These are phyloP conservation scores for Dendroctonus ponderosae DNA, from an alignment of 1,140 invertebrate genomes.

Conservation along the genomic window DNA sequence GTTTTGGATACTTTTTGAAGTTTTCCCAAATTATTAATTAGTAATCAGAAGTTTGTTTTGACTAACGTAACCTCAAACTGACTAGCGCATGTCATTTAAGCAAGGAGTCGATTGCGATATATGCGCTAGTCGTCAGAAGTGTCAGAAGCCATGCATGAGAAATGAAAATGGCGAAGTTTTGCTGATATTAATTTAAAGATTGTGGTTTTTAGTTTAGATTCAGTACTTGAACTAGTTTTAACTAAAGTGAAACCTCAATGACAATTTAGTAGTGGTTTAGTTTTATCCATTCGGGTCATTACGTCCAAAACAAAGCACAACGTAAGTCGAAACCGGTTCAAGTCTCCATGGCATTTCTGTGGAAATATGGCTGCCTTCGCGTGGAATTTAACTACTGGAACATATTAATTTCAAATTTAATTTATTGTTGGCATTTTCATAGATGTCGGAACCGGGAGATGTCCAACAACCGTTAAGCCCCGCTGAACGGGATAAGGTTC, in stretches of 20 bases:
- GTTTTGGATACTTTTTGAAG: too few species aligned
- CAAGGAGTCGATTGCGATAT: too few species aligned
- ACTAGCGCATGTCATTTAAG: too few species aligned
- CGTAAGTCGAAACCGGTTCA: constrained; percentile 21
- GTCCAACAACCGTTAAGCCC: constrained; percentile 39
- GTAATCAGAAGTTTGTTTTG: too few species aligned
- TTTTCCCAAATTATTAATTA: too few species aligned
- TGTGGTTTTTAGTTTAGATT: too few species aligned
- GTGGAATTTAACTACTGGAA: background rate
- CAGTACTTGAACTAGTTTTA: too few species aligned
- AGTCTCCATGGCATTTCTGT: constrained; percentile 2
- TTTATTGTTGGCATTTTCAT: constrained; percentile 11
- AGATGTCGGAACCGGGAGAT: constrained; percentile 43
- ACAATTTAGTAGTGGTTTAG: constrained; percentile 24
- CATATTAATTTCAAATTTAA: background rate
- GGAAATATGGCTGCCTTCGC: constrained; percentile 14
- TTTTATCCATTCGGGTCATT: background rate
- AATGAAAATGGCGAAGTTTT: too few species aligned
- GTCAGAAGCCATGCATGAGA: too few species aligned
- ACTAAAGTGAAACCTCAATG: background rate
- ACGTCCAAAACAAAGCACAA: background rate
- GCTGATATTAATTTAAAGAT: too few species aligned
- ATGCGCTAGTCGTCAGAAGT: too few species aligned
- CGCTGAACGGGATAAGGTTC: constrained; percentile 39
- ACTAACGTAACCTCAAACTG: too few species aligned